phyloP scores from a whole-genome alignment of 37 sponge, comb jelly and placozoan genomes.

The Spongia lamella region DNA sequence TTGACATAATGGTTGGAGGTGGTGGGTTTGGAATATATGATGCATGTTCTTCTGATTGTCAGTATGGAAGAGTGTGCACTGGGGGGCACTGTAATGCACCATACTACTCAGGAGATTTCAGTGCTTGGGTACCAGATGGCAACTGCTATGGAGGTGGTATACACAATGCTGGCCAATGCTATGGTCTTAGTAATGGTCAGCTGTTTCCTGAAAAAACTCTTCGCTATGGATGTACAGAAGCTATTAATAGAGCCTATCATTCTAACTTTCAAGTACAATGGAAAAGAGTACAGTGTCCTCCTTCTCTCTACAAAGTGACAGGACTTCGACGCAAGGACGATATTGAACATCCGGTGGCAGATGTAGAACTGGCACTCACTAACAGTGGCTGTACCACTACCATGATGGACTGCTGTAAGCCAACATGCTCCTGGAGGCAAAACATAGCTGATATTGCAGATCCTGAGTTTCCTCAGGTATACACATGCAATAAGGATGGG shows the following conservation, averaged over 20 bases:
- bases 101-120: slow-evolving; percentile 24
- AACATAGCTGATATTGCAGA: slow-evolving; percentile 8
- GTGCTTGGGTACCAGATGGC: slow-evolving; percentile 26
- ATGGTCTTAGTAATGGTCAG: background rate
- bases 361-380: background rate
- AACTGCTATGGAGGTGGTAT: slow-evolving; percentile 35
- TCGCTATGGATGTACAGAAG: slow-evolving; percentile 14
- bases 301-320: slow-evolving; percentile 15
- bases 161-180: background rate
- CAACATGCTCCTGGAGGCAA: slow-evolving; percentile 29
- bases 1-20: slow-evolving; percentile 28
- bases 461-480: slow-evolving; percentile 23
- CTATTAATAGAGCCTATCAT: slow-evolving; percentile 7
- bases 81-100: slow-evolving; percentile 40
- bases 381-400: slow-evolving; percentile 18
- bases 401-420: slow-evolving; percentile 43
- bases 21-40: slow-evolving; percentile 40
- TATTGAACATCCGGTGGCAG: background rate
- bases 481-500: slow-evolving; percentile 15
- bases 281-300: slow-evolving; percentile 20
- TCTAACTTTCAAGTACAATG: slow-evolving; percentile 11
- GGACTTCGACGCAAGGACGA: slow-evolving; percentile 5
- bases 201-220: slow-evolving; percentile 14
- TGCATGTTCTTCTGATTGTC: slow-evolving; percentile 24
- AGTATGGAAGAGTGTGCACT: slow-evolving; percentile 16